These are phyloP conservation scores for Pseudopipra pipra DNA, from an alignment of 2,113 vertebrate genomes.

Conservation along the genomic window DNA sequence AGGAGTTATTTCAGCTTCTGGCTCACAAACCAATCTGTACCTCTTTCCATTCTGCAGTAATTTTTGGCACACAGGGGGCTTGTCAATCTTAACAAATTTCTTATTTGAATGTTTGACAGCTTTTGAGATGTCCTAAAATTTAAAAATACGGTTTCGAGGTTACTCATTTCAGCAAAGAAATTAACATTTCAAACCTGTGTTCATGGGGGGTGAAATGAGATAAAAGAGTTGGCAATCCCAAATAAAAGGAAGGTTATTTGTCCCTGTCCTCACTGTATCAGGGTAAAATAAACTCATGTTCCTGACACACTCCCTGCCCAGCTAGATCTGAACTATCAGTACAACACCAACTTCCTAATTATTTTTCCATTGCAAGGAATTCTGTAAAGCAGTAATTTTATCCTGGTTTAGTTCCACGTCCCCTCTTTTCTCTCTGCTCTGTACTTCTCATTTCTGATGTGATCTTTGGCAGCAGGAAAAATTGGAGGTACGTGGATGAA, in stretches of 20 bases:
- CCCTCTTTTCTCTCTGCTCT: not conserved
- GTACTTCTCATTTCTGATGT: not conserved
- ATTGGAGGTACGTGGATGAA: not conserved
- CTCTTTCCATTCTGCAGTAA: conserved; percentile 77
- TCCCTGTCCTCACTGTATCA: not conserved
- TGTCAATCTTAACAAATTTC: conserved; percentile 80
- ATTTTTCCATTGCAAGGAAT: not conserved
- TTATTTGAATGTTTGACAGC: conserved; percentile 73
- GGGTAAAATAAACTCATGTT: not conserved
- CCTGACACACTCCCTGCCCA: not conserved
- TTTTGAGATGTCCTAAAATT: conserved; percentile 78
- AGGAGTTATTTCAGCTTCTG: conserved; percentile 83
- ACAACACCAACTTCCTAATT: conserved; percentile 8
- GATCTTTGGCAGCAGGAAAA: not conserved
- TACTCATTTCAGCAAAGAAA: not conserved
- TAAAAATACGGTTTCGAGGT: not conserved
- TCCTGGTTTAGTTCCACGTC: not conserved
- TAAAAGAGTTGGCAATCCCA: rapidly evolving
- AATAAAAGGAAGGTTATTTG: not conserved
- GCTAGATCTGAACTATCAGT: conserved; percentile 10
- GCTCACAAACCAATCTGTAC: conserved; percentile 80
- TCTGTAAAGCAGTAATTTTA: not conserved
- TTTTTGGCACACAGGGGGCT: conserved; percentile 81
- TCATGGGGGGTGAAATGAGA: not conserved
- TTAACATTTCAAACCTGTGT: not conserved